These are phyloP conservation scores for Tetropium fuscum DNA, from an alignment of 2,888 invertebrate genomes.

Conservation along the genomic window DNA sequence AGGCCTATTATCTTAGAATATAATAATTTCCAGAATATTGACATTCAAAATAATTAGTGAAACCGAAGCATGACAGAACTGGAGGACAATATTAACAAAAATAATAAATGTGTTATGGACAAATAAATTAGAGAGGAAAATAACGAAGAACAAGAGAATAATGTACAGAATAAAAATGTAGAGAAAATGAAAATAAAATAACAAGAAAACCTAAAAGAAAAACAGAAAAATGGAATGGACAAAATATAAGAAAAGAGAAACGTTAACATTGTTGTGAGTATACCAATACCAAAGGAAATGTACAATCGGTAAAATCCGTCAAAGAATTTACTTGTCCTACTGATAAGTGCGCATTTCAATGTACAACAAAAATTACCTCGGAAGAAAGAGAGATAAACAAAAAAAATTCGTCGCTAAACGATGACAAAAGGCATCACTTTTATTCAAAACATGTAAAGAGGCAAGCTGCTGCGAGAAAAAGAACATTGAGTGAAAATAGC, in stretches of 20 bases:
- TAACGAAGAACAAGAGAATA: no score
- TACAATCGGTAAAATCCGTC: no score
- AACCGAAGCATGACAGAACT: no score
- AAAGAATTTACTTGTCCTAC: not conserved
- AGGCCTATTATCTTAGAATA: no score
- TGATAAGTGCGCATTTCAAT: not conserved
- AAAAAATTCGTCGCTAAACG: not conserved
- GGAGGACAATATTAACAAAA: no score
- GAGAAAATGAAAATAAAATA: not conserved
- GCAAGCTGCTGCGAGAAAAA: not conserved
- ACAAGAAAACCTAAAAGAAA: not conserved
- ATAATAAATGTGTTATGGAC: no score
- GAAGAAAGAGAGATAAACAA: not conserved
- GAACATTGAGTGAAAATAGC: not conserved
- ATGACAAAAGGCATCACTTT: not conserved
- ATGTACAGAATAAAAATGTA: not conserved
- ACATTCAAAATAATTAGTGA: not conserved
- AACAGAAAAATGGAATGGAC: not conserved
- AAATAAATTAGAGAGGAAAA: no score
- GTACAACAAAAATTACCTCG: not conserved
- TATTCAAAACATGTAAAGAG: not conserved
- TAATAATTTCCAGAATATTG: not conserved
- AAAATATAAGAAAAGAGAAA: not conserved
- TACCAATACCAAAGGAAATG: no score
- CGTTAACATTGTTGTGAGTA: not conserved